A percentile compares a stretch with the other conserved stretches of the same genome.
phyloP scores from a whole-genome alignment of 2,113 vertebrate species.

The Lamprotornis superbus region DNA sequence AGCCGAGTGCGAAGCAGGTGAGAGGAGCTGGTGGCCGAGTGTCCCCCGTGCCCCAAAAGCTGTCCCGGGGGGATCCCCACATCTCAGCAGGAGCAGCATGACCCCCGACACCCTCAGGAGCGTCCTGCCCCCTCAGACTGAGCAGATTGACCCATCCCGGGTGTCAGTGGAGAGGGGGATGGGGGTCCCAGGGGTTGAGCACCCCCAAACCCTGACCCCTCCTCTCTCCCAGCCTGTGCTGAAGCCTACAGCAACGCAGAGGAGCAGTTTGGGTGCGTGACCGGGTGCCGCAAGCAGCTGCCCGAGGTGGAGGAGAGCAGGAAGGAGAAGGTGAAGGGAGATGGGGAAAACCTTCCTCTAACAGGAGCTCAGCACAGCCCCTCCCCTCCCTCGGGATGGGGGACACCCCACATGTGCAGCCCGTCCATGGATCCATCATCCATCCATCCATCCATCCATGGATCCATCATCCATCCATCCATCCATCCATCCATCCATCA shows the following conservation, averaged over 20 bases:
- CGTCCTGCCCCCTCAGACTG: not conserved
- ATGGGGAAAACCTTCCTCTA: not conserved
- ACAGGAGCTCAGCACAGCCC: not conserved
- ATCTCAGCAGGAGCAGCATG: fast-evolving
- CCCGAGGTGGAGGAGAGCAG: slow-evolving; percentile 82
- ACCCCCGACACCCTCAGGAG: not conserved
- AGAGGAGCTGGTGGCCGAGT: not conserved
- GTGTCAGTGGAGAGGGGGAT: fast-evolving
- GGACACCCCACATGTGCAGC: not conserved
- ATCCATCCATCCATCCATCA: not conserved
- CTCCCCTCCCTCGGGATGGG: not conserved
- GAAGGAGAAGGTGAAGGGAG: slow-evolving; percentile 81
- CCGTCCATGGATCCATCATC: not conserved
- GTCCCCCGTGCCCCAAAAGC: fast-evolving
- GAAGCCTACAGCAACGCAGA: slow-evolving; percentile 87
- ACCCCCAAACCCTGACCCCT: not conserved
- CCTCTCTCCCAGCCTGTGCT: slow-evolving; percentile 78
- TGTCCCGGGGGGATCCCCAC: not conserved
- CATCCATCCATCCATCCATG: not conserved
- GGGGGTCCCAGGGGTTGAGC: fast-evolving
- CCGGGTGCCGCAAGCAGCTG: slow-evolving; percentile 87
- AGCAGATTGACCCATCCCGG: fast-evolving
- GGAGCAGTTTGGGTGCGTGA: slow-evolving; percentile 88
- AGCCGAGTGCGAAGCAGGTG: slow-evolving; percentile 91
- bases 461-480: not conserved